phyloP scores from a whole-genome alignment of 2,888 invertebrate species.

The Isotomurus palustris region DNA sequence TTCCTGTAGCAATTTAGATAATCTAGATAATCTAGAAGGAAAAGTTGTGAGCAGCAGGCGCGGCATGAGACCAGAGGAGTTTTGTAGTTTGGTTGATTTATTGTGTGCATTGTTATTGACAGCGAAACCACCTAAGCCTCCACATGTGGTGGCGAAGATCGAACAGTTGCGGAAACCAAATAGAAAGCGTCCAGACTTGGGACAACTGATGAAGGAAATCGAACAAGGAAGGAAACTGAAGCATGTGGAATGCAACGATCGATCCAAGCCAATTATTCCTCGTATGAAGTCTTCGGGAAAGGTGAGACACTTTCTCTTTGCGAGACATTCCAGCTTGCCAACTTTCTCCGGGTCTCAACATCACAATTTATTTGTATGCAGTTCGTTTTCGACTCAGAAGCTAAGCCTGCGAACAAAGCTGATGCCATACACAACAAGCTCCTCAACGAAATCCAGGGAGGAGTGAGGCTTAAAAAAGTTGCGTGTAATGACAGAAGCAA shows the following conservation, averaged over 20 bases:
- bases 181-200: constrained; percentile 62
- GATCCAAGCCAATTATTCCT: constrained; percentile 58
- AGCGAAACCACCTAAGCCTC: constrained; percentile 20
- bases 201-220: constrained; percentile 86
- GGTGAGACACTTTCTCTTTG: constrained; percentile 37
- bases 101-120: constrained; percentile 5
- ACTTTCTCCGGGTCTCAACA: neutral
- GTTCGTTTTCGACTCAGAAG: constrained; percentile 42
- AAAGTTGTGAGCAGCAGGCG: no score
- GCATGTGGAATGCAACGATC: constrained; percentile 80
- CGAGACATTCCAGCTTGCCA: neutral
- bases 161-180: constrained; percentile 54
- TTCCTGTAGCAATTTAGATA: no score
- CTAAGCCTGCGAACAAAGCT: constrained; percentile 44
- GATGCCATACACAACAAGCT: constrained; percentile 44
- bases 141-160: constrained; percentile 15
- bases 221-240: constrained; percentile 63
- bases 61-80: no score
- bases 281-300: constrained; percentile 48
- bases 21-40: no score
- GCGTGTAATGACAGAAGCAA: constrained; percentile 81
- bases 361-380: constrained; percentile 7
- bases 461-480: constrained; percentile 68
- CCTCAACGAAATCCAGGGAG: constrained; percentile 60
- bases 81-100: no score